These are phyloP conservation scores for Agrochola litura DNA, from an alignment of 2,888 invertebrate species.

Conservation along the genomic window DNA sequence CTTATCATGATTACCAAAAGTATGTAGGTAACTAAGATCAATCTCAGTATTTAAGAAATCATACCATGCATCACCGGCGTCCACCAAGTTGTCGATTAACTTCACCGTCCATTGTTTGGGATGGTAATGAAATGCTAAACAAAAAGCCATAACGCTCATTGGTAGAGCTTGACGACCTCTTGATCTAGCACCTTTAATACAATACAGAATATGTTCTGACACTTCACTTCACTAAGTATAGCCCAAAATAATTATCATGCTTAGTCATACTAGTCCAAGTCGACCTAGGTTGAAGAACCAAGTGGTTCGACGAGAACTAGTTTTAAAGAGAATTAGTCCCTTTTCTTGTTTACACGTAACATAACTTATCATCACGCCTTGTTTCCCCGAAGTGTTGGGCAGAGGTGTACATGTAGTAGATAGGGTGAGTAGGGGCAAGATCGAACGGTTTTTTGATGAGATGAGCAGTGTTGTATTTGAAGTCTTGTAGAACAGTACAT, in stretches of 20 bases:
- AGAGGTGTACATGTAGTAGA: background rate
- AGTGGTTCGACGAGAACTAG: background rate
- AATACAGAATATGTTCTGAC: slow-evolving; percentile 11
- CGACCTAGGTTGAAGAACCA: background rate
- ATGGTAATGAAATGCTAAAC: slow-evolving; percentile 90
- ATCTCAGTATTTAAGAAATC: slow-evolving; percentile 17
- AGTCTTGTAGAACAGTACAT: no score
- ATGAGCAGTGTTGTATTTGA: no score
- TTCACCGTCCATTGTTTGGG: slow-evolving; percentile 91
- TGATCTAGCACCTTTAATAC: slow-evolving; percentile 77
- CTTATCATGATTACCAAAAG: background rate
- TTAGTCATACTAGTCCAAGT: background rate
- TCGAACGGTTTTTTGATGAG: no score
- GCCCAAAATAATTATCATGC: background rate
- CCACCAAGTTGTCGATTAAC: slow-evolving; percentile 90
- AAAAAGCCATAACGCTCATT: slow-evolving; percentile 91
- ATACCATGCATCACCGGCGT: slow-evolving; percentile 89
- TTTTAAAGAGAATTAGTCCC: background rate
- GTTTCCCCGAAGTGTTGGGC: background rate
- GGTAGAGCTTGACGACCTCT: slow-evolving; percentile 89
- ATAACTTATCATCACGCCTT: background rate
- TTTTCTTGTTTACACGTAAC: background rate
- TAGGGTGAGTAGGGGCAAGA: no score
- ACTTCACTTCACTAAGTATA: background rate
- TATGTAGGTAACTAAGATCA: no score